These are phyloP conservation scores for Bombus waltoni DNA, from an alignment of 1,140 invertebrate genomes.

Conservation along the genomic window DNA sequence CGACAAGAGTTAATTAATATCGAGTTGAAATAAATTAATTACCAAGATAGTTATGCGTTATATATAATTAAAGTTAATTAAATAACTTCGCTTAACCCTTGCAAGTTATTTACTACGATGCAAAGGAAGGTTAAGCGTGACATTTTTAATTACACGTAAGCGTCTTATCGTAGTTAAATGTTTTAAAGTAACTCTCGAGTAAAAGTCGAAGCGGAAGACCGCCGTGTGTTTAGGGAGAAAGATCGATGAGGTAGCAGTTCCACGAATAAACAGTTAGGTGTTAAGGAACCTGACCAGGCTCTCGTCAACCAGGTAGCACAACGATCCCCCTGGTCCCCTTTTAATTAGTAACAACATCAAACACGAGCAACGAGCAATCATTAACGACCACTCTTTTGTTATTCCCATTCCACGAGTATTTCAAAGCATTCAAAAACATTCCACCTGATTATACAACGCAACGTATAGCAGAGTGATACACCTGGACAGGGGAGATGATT, in stretches of 20 bases:
- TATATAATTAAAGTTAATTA: too few species aligned
- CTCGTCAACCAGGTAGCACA: not conserved
- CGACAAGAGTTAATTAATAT: too few species aligned
- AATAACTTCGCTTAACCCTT: too few species aligned
- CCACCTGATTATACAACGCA: too few species aligned
- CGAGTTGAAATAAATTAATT: too few species aligned
- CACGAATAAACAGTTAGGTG: constrained; percentile 12
- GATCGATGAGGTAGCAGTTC: constrained; percentile 10
- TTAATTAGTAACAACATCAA: constrained; percentile 7
- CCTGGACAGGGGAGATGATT: too few species aligned
- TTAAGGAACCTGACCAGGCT: not conserved
- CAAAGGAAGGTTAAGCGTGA: too few species aligned
- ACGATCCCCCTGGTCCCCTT: not conserved
- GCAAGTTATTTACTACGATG: too few species aligned
- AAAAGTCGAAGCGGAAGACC: not conserved
- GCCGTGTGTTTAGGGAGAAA: not conserved
- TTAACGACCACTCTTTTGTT: not conserved
- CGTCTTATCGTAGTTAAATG: not conserved
- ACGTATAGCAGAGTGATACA: too few species aligned
- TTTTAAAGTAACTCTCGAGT: not conserved
- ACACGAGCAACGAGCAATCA: constrained; percentile 1
- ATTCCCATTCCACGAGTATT: not conserved
- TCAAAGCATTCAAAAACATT: too few species aligned
- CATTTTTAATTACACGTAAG: too few species aligned
- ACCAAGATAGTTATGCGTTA: too few species aligned